These are phyloP conservation scores for Aphelinus atriplicis DNA, from an alignment of 1,140 invertebrate species.

Conservation along the genomic window DNA sequence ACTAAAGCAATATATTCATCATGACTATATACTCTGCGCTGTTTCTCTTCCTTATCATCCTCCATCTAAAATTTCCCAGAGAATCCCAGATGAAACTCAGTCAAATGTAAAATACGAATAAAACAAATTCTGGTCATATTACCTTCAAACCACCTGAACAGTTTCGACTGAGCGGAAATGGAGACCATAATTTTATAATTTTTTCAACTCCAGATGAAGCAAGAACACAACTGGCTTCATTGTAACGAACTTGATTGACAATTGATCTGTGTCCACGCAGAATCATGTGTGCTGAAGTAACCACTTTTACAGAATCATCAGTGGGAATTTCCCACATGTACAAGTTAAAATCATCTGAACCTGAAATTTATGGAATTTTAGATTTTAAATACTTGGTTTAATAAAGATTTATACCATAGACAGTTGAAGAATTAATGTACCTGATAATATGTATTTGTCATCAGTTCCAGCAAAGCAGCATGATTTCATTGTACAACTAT, in stretches of 20 bases:
- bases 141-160: constrained; percentile 61
- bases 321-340: constrained; percentile 92
- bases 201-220: constrained; percentile 96
- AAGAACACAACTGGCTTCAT: constrained; percentile 82
- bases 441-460: constrained; percentile 89
- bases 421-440: constrained; percentile 48
- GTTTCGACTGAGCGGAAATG: constrained; percentile 55
- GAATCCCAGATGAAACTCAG: neutral
- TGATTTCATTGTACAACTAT: constrained; percentile 97
- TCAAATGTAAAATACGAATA: neutral
- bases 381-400: constrained; percentile 7
- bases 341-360: constrained; percentile 94
- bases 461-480: constrained; percentile 91
- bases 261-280: constrained; percentile 92
- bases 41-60: constrained; percentile 69
- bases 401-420: constrained; percentile 20
- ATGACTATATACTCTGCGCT: constrained; percentile 83
- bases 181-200: constrained; percentile 83
- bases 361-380: constrained; percentile 56
- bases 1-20: constrained; percentile 88
- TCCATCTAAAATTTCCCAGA: constrained; percentile 49
- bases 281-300: constrained; percentile 81
- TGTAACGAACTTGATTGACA: constrained; percentile 95
- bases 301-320: constrained; percentile 68
- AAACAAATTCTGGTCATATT: constrained; percentile 25